Conservation (phyloP, 2,113 vertebrate genomes). For the Osmerus mordax region DNA sequence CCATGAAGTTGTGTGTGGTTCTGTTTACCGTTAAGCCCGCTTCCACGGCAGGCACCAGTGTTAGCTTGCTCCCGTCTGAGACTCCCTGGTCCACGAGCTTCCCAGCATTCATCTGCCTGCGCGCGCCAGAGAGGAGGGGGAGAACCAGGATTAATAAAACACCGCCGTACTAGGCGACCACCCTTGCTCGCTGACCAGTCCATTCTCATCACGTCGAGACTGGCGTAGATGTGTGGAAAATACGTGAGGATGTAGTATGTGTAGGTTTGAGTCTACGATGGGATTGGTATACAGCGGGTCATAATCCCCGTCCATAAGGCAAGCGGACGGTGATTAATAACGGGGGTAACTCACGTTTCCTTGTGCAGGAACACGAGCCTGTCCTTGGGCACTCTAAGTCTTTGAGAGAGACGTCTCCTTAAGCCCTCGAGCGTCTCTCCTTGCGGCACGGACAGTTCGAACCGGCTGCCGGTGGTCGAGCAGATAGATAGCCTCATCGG, state of each 20-base stretch:
- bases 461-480: slow-evolving; percentile 81
- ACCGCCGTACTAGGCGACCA: neutral
- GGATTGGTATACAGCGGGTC: too few relatives aligned
- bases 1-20: too few relatives aligned
- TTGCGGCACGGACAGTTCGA: slow-evolving; percentile 78
- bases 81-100: slow-evolving; percentile 84
- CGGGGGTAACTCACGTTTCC: slow-evolving; percentile 76
- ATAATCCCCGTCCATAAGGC: too few relatives aligned
- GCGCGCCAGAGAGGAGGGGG: neutral
- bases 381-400: slow-evolving; percentile 81
- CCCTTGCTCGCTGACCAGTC: too few relatives aligned
- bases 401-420: slow-evolving; percentile 77
- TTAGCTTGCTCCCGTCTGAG: slow-evolving; percentile 86
- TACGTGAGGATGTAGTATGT: neutral
- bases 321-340: too few relatives aligned
- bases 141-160: neutral
- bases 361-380: slow-evolving; percentile 80
- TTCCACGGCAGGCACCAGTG: slow-evolving; percentile 86
- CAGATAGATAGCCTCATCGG: slow-evolving; percentile 78
- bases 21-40: slow-evolving; percentile 82
- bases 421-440: slow-evolving; percentile 86
- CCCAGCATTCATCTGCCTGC: slow-evolving; percentile 83
- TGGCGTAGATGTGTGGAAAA: too few relatives aligned
- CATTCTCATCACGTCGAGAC: too few relatives aligned
- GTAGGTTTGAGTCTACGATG: too few relatives aligned